Evolutionary conservation across 2,888 invertebrate genomes (phyloP), one percentile per base, ranked within the genome.

Genomic region (Caradrina kadenii): DNA sequence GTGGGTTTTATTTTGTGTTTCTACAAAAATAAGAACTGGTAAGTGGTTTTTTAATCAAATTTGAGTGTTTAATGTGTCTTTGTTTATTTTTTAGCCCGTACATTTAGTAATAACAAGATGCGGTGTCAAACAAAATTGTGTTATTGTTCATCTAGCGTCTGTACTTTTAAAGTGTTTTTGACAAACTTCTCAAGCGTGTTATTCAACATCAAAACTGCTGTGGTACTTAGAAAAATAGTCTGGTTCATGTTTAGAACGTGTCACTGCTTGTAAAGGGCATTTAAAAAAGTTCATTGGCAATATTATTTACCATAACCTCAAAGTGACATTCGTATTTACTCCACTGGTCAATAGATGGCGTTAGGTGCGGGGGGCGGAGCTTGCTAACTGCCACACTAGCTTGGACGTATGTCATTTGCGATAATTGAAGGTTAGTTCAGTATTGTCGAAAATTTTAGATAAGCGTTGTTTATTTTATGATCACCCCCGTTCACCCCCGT

Each of bases 381-480:
- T 90, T 86, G 72, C 71, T 75, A 86, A 86, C 84, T 85, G 80
- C 81, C 76, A 81, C 81, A 88, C 81, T 80, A 84, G 77, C 77
- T 73, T 88, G 87, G 87, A 90, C 88, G 85, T 87, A 87, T 87
- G 87, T 87, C 85, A 86, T 85, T 87, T 86, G 81, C 80, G 81
- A 88, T 88, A 89, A 88, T 89, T 88, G 88, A 86, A 87, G 86
- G 84, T 87, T 85, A 83, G 83, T 83, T 85, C 87, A 87, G 84
- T 82, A 87, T 88, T 86, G 87, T 88, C 86, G 84, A 88, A 89
- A 87, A 87, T 87, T 90, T 88, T 87, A 86, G 88, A 87, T 88
- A 87, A 88, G 81, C 84, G 75, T 87, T 88, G 87, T 90, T 89
- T 89, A 89, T 88, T 89, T 89, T 87, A 87, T 84, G 82, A 87